Base-by-base conservation (phyloP, 2,888 invertebrate species). In the Nymphalis polychloros region DNA sequence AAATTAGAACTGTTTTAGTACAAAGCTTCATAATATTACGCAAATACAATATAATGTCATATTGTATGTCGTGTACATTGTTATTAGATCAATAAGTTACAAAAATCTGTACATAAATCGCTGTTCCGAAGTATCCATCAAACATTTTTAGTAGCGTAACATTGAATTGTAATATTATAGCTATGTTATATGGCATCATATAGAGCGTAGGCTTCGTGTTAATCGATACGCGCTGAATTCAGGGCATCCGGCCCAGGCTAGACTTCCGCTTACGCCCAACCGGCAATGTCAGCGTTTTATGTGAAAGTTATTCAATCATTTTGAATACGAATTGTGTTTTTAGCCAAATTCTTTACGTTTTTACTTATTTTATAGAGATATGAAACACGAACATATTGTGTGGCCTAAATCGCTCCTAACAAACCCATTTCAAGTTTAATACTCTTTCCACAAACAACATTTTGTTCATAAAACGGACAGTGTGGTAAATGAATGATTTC, bases 141-240 rank as follows among this genome's bases (percentile, higher is more conserved):
- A 41, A 53, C 13, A 16, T 55, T 57, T 35, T 19, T 19, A 41
- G 19, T n/a, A 55, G n/a, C 17, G 31, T 19, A 57, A 19, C 41
- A 57, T n/a, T 19, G 57, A 35, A 41, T 41, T 41, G 57, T 57
- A 19, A 41, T 19, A 41, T 41, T 41, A 35, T 6, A 41, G 35
- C 41, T 19, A 41, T 35, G 57, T 57, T 41, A 5, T 41, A 57
- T 19, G 57, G 49, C 19, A 49, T 17, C 41, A 57, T 59, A 63
- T 52, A 50, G 52, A 52, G 55, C 20, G 64, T 55, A 60, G 68
- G 61, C 61, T 62, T 19, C 61, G 61, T 66, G 66, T 63, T 46
- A 70, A 75, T 75, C 75, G 71, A 75, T 75, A 73, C 71, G 59
- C 65, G 61, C 64, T 71, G 73, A 73, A 72, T 74, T 72, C 70